Percentiles rank a stretch among this genome's conserved stretches.
These are phyloP conservation scores for Dasypogon diadema DNA, from an alignment of 2,888 invertebrate genomes.

Conservation along the genomic window DNA sequence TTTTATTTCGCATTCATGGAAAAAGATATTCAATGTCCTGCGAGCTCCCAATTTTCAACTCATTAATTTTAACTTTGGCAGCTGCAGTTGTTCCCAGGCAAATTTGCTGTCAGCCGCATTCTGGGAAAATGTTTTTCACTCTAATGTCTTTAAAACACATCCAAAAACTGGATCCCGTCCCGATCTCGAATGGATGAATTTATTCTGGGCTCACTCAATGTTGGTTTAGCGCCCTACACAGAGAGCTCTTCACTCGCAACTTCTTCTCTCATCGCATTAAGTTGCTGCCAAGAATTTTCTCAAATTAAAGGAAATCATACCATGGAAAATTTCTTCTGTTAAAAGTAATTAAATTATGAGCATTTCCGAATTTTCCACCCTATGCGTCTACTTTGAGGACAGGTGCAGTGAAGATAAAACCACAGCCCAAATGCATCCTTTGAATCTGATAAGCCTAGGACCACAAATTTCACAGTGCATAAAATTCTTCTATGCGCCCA, in stretches of 20 bases:
- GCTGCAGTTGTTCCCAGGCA: background rate
- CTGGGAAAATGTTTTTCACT: background rate
- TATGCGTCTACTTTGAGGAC: background rate
- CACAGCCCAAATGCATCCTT: slow-evolving; percentile 4
- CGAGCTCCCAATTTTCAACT: background rate
- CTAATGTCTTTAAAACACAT: no score
- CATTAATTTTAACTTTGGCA: slow-evolving; percentile 32
- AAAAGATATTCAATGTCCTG: background rate
- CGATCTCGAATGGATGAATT: no score
- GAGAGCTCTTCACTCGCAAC: no score
- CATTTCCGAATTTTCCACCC: background rate
- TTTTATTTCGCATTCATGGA: no score
- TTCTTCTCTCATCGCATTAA: background rate
- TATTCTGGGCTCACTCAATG: no score
- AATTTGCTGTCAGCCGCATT: slow-evolving; percentile 4
- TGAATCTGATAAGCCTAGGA: slow-evolving; percentile 2
- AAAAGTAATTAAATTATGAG: slow-evolving; percentile 20
- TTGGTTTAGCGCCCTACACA: no score
- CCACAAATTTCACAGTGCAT: background rate
- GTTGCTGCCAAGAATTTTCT: background rate
- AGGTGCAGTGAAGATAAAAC: slow-evolving; percentile 14
- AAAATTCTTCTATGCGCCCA: background rate
- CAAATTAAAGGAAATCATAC: slow-evolving; percentile 12
- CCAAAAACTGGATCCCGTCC: no score
- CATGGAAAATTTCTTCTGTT: slow-evolving; percentile 17